phyloP scores from a whole-genome alignment of 2,888 invertebrate species.

The Incurvaria masculella region DNA sequence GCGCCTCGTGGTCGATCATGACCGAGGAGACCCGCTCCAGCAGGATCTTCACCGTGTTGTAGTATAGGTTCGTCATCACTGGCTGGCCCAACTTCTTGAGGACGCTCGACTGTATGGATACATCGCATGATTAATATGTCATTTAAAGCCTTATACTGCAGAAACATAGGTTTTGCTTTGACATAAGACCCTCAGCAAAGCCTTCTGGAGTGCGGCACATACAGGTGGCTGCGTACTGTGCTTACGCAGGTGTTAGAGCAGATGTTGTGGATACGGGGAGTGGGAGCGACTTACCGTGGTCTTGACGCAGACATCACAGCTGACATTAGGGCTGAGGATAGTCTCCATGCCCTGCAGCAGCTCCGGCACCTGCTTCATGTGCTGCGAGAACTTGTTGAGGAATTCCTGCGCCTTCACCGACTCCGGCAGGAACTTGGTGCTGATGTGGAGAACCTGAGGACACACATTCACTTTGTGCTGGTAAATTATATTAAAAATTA shows the following conservation, averaged over 20 bases:
- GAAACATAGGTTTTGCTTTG: too few relatives aligned
- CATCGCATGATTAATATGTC: not conserved
- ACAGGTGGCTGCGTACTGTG: too few relatives aligned
- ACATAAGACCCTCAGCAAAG: too few relatives aligned
- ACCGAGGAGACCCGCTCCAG: slow-evolving; percentile 94
- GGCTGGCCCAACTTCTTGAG: slow-evolving; percentile 92
- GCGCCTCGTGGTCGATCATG: slow-evolving; percentile 90
- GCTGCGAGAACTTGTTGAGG: slow-evolving; percentile 75
- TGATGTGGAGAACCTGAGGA: slow-evolving; percentile 58
- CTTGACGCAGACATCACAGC: slow-evolving; percentile 92
- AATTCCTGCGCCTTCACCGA: slow-evolving; percentile 90
- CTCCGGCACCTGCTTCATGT: slow-evolving; percentile 69
- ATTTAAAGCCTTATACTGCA: too few relatives aligned
- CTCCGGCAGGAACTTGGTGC: slow-evolving; percentile 82
- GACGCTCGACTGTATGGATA: slow-evolving; percentile 62
- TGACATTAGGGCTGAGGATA: slow-evolving; percentile 85
- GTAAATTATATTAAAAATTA: too few relatives aligned
- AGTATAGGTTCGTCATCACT: slow-evolving; percentile 92
- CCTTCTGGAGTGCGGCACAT: too few relatives aligned
- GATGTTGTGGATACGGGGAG: too few relatives aligned
- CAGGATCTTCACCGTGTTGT: slow-evolving; percentile 94
- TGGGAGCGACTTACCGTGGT: slow-evolving; percentile 74
- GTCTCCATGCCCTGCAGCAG: slow-evolving; percentile 78
- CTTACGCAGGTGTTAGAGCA: too few relatives aligned
- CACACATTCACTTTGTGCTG: too few relatives aligned